Base-by-base conservation (phyloP, 2,888 invertebrate genomes). In the Machimus rusticus region DNA sequence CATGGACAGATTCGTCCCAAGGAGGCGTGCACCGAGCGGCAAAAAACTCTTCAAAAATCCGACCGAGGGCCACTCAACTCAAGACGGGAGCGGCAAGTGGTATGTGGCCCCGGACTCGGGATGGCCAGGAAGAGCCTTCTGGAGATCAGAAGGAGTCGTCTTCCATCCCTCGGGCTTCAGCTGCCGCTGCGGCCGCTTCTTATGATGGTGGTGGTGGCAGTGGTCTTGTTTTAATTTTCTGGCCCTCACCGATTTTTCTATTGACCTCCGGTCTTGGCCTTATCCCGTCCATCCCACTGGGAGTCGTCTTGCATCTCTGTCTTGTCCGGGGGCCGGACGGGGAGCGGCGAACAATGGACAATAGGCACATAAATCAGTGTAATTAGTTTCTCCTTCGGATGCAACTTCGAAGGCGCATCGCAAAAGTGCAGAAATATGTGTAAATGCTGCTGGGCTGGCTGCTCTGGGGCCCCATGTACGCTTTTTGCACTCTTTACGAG, bases 301-400 rank as follows among this genome's bases (percentile, higher is more conserved):
- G 51, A 66, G 39, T 39, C 34, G 19, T 74, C 23, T 43, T 43
- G 43, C 43, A 34, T 85, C 85, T 85, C 74, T 74, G 74, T 85
- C 74, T 74, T 31, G 74, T 43, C 43, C 43, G 43, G 46, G 28
- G 74, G 74, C 57, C 55, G 57, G 43, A 43, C 85, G 43, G 74
- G 74, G 74, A 39, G 34, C 85, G 74, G 46, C 74, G 90, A 95
- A 96, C 96, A 96, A 96, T 96, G 96, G 95, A 96, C 96, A 97
- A 97, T 97, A 96, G 96, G 94, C 94, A 95, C 96, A 97, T 97
- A 97, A 97, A 97, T 97, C 96, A 96, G 96, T 95, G 96, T 97
- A 97, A 97, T 97, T 97, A 96, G 96, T 96, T 96, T 95, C 95
- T 93, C 89, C 86, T 81, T 81, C 77, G 86, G 78, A 86, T 86